Evolutionary conservation across 92 coral and sea anemone genomes (phyloP).

Genomic region (Actinostola sp.): DNA sequence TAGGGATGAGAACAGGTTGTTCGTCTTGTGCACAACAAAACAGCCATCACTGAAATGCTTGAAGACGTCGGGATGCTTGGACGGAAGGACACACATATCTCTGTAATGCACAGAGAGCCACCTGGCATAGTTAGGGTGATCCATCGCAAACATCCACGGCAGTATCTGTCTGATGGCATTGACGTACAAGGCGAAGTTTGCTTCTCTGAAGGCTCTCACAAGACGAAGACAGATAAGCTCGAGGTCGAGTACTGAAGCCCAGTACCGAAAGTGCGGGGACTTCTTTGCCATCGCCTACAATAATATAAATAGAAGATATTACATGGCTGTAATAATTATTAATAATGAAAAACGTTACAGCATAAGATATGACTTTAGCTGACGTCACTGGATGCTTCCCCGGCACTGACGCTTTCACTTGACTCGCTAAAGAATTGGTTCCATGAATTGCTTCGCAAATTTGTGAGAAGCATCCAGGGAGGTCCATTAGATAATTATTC

Average conservation of each 20-base stretch:
- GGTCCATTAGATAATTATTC: no score
- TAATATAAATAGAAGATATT: no score
- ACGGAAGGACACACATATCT: conserved; percentile 34
- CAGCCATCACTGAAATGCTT: conserved; percentile 60
- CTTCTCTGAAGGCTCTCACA: conserved; percentile 68
- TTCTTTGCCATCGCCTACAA: conserved; percentile 22
- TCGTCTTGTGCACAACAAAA: conserved; percentile 67
- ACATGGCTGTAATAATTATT: no score
- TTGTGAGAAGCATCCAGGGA: no score
- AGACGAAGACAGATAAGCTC: conserved; percentile 39
- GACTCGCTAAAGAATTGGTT: no score
- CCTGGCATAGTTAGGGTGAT: conserved; percentile 57
- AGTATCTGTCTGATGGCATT: conserved; percentile 47
- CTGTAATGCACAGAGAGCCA: conserved; percentile 66
- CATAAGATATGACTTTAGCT: no score
- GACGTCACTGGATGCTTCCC: no score
- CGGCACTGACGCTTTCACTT: no score
- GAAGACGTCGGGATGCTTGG: conserved; percentile 41
- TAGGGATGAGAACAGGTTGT: conserved; percentile 52
- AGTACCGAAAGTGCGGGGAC: conserved; percentile 45
- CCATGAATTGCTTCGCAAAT: no score
- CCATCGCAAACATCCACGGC: conserved; percentile 73
- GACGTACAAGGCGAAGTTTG: conserved; percentile 56
- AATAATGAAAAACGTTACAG: no score
- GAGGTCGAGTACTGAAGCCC: conserved; percentile 38